Evolutionary conservation across 2,797 vertebrate genomes (phyloP).

Genomic region (Dromococcyx pavoninus): DNA sequence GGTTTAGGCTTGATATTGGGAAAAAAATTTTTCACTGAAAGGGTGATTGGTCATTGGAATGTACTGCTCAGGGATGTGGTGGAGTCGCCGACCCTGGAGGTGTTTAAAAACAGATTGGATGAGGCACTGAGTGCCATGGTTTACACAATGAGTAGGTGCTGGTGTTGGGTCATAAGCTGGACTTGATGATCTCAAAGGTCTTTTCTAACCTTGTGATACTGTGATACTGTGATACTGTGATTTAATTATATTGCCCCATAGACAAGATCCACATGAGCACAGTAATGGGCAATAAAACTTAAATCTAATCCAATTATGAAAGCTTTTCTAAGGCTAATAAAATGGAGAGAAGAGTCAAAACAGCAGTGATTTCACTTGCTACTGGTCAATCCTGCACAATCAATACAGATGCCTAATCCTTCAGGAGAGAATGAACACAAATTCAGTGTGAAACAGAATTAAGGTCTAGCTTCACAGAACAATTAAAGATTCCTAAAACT

Average conservation of each 20-base stretch:
- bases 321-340: not conserved
- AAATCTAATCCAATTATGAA: constrained; percentile 3
- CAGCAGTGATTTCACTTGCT: not conserved
- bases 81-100: too few relatives aligned
- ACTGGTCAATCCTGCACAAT: not conserved
- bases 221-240: too few relatives aligned
- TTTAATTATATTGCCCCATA: not conserved
- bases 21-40: too few relatives aligned
- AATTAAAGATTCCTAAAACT: not conserved
- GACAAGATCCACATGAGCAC: not conserved
- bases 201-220: too few relatives aligned
- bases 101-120: too few relatives aligned
- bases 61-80: too few relatives aligned
- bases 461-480: not conserved
- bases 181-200: too few relatives aligned
- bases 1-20: too few relatives aligned
- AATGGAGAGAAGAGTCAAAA: not conserved
- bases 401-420: not conserved
- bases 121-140: too few relatives aligned
- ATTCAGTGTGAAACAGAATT: not conserved
- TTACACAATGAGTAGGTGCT: too few relatives aligned
- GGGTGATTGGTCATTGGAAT: too few relatives aligned
- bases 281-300: not conserved
- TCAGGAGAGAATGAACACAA: not conserved
- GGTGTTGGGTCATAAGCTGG: too few relatives aligned